These are phyloP conservation scores for Proteles cristata DNA, from an alignment of 2,113 vertebrate genomes.

Conservation along the genomic window DNA sequence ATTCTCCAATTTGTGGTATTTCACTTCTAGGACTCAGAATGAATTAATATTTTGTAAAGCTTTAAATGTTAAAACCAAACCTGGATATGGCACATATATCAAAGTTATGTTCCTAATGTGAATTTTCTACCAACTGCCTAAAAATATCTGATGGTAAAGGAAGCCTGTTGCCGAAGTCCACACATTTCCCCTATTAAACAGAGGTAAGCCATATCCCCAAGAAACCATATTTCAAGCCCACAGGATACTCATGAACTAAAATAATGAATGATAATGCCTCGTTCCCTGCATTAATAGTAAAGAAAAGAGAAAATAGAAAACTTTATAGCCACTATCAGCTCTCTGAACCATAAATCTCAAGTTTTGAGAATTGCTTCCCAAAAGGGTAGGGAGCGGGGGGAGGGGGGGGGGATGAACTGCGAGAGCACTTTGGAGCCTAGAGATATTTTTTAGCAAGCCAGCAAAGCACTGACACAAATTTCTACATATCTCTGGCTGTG, in stretches of 20 bases:
- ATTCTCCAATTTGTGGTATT: conserved; percentile 57
- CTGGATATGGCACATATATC: conserved; percentile 38
- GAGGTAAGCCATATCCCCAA: conserved; percentile 59
- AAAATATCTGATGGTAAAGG: conserved; percentile 60
- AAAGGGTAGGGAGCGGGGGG: conserved; percentile 12
- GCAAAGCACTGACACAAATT: conserved; percentile 70
- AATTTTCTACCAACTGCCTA: conserved; percentile 51
- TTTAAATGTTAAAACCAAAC: conserved; percentile 71
- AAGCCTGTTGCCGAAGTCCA: conserved; percentile 63
- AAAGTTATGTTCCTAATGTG: conserved; percentile 45
- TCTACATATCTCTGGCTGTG: conserved; percentile 76
- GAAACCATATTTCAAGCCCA: conserved; percentile 66
- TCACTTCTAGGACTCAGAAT: conserved; percentile 55
- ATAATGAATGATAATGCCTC: conserved; percentile 79
- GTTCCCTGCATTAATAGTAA: conserved; percentile 75
- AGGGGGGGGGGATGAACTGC: conserved; percentile 57
- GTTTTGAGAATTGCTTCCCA: conserved; percentile 77
- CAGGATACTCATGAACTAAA: conserved; percentile 70
- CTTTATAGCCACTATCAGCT: conserved; percentile 77
- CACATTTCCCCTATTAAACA: conserved; percentile 63
- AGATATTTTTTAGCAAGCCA: conserved; percentile 79
- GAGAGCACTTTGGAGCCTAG: conserved; percentile 61
- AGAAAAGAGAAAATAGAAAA: conserved; percentile 78
- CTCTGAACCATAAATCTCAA: conserved; percentile 72
- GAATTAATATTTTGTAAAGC: conserved; percentile 73